Percentiles rank a stretch among this genome's conserved stretches.
These are phyloP conservation scores for Drosophila tripunctata DNA, from an alignment of 2,888 invertebrate species.

Conservation along the genomic window DNA sequence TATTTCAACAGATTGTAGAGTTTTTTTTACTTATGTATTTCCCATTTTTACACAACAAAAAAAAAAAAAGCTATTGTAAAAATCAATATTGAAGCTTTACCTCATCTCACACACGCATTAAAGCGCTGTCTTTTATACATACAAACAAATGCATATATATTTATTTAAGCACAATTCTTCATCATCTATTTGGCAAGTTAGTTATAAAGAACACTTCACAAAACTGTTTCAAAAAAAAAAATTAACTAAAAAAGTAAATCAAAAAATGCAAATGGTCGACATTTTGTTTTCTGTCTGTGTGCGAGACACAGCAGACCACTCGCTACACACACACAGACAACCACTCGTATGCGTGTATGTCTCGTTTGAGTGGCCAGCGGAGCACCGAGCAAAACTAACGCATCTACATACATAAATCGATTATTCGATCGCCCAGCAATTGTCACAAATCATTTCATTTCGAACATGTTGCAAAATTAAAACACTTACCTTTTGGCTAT, in stretches of 20 bases:
- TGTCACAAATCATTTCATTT: constrained; percentile 15
- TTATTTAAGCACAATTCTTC: not conserved
- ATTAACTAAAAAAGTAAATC: constrained; percentile 42
- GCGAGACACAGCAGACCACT: constrained; percentile 43
- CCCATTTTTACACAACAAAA: constrained; percentile 22
- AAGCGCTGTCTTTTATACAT: no score
- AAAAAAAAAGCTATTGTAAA: constrained; percentile 64
- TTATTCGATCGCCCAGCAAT: constrained; percentile 14
- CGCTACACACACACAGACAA: constrained; percentile 51
- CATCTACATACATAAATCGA: no score
- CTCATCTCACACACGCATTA: constrained; percentile 24
- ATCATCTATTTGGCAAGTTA: constrained; percentile 6
- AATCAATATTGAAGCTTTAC: constrained; percentile 63
- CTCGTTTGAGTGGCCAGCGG: constrained; percentile 62
- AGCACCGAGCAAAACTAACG: constrained; percentile 57
- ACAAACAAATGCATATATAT: constrained; percentile 15
- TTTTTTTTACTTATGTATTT: constrained; percentile 10
- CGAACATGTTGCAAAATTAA: not conserved
- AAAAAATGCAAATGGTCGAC: constrained; percentile 74
- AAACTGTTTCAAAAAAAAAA: constrained; percentile 26
- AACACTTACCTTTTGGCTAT: constrained; percentile 58
- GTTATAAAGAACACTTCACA: constrained; percentile 14
- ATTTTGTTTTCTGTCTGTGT: constrained; percentile 77
- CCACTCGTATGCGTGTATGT: constrained; percentile 44
- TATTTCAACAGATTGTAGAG: not conserved